phyloP scores from a whole-genome alignment of 2,797 vertebrate species.

The Orientallactaga sibirica region DNA sequence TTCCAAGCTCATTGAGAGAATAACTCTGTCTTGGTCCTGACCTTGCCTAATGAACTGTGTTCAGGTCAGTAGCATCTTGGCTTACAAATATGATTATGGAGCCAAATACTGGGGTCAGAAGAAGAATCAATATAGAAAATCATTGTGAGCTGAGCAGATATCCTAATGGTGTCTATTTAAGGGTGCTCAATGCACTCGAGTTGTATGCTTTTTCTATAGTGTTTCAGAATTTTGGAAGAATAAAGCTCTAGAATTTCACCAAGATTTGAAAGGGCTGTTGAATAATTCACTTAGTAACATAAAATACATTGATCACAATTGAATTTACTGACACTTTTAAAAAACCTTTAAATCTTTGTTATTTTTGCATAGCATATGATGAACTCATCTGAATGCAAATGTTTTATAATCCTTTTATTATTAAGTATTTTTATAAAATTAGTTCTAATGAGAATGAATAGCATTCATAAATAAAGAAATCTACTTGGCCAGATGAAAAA shows the following conservation, averaged over 20 bases:
- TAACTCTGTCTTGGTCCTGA: neutral
- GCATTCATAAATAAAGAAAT: neutral
- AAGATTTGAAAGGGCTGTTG: slow-evolving; percentile 17
- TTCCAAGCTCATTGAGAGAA: neutral
- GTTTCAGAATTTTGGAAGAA: neutral
- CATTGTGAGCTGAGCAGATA: neutral
- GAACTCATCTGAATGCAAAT: neutral
- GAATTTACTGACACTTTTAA: neutral
- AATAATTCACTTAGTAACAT: neutral
- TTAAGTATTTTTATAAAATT: slow-evolving; percentile 27
- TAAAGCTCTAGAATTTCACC: neutral
- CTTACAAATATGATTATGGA: neutral
- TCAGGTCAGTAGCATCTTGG: neutral
- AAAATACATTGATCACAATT: slow-evolving; percentile 45
- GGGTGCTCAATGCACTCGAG: neutral
- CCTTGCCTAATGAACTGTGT: neutral
- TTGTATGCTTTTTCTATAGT: neutral
- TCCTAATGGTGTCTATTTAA: no score
- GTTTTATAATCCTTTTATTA: neutral
- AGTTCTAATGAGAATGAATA: neutral
- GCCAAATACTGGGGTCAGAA: neutral
- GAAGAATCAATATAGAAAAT: neutral
- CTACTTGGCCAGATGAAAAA: neutral
- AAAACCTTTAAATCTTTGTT: neutral
- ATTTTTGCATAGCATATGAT: neutral